These are phyloP conservation scores for Cygnus atratus DNA, from an alignment of 2,113 vertebrate genomes.

Conservation along the genomic window DNA sequence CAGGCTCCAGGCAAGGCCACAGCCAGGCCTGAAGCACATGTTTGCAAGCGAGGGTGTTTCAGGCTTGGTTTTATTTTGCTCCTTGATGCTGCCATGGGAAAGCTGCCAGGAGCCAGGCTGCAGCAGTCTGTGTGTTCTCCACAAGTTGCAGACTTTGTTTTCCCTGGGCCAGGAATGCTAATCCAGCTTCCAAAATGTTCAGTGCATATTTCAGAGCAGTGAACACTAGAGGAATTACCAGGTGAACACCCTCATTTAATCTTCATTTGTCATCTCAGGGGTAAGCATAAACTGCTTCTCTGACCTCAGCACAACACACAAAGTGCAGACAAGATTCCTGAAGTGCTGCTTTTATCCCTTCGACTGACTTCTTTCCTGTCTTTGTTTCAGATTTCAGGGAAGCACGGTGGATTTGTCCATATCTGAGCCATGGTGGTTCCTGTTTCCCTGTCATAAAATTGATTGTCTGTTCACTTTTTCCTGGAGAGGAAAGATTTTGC, in stretches of 20 bases:
- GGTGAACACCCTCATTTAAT: not conserved
- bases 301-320: not conserved
- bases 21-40: not conserved
- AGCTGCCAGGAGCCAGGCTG: not conserved
- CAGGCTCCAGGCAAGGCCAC: not conserved
- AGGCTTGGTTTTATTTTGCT: not conserved
- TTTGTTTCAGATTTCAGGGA: not conserved
- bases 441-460: not conserved
- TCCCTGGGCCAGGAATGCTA: not conserved
- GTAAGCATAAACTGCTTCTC: not conserved
- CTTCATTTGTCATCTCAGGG: not conserved
- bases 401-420: not conserved
- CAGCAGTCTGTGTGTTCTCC: not conserved
- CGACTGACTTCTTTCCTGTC: not conserved
- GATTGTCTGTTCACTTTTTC: not conserved
- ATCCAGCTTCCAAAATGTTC: not conserved
- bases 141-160: not conserved
- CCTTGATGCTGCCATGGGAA: not conserved
- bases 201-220: not conserved
- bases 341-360: not conserved
- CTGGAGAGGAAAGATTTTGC: not conserved
- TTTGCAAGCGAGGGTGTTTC: not conserved
- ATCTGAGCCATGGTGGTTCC: not conserved
- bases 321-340: not conserved
- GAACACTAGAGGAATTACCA: not conserved